These are phyloP conservation scores for Gila orcuttii DNA, from an alignment of 2,113 vertebrate species.

Conservation along the genomic window DNA sequence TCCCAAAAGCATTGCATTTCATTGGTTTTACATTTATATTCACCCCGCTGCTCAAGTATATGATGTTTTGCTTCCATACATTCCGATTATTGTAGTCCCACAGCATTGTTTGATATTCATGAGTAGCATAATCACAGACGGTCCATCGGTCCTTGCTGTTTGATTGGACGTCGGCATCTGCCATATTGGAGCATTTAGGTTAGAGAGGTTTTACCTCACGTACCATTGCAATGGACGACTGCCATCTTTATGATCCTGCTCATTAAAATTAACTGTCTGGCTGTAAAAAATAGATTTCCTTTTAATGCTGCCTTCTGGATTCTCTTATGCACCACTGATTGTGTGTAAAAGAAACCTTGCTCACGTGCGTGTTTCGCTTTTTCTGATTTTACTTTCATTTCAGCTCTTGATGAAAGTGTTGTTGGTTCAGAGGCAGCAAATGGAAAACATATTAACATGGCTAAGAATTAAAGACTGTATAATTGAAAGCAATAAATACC, in stretches of 20 bases:
- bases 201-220: conserved; percentile 67
- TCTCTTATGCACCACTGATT: conserved; percentile 67
- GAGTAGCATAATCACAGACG: not conserved
- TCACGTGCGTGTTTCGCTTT: conserved; percentile 24
- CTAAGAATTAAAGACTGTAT: conserved; percentile 19
- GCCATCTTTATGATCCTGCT: conserved; percentile 78
- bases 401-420: conserved; percentile 5
- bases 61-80: not conserved
- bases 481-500: not conserved
- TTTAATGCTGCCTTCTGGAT: conserved; percentile 76
- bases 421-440: not conserved
- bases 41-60: not conserved
- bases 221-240: conserved; percentile 74
- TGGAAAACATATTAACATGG: conserved; percentile 23
- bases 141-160: conserved; percentile 40
- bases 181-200: conserved; percentile 73
- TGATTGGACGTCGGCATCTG: conserved; percentile 52
- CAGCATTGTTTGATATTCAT: not conserved
- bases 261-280: conserved; percentile 81
- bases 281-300: conserved; percentile 77
- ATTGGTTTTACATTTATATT: conserved; percentile 26
- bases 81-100: not conserved
- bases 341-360: conserved; percentile 54
- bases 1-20: conserved; percentile 17
- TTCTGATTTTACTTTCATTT: conserved; percentile 15